A percentile compares a stretch with the other conserved stretches of the same genome.
Evolutionary conservation across 2,797 vertebrate species (phyloP).

Genomic region (Sardinella longiceps): DNA sequence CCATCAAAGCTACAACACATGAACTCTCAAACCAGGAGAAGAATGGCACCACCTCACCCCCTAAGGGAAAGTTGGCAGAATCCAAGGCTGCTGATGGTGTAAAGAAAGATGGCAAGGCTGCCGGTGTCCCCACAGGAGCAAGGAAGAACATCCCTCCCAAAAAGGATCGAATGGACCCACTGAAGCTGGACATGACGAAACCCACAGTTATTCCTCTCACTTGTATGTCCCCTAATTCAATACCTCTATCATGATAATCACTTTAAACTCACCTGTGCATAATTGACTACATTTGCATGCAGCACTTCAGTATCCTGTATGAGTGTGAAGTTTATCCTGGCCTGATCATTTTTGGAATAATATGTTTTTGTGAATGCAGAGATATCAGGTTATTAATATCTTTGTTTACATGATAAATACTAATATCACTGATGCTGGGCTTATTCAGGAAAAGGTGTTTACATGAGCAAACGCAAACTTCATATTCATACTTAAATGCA

Average conservation of each 20-base stretch:
- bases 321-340: too few relatives aligned
- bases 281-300: too few relatives aligned
- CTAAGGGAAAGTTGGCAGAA: slow-evolving; percentile 33
- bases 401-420: too few relatives aligned
- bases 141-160: slow-evolving; percentile 73
- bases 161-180: slow-evolving; percentile 75
- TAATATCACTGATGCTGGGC: too few relatives aligned
- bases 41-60: slow-evolving; percentile 20
- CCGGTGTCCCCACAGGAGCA: slow-evolving; percentile 37
- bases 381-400: too few relatives aligned
- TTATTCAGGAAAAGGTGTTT: too few relatives aligned
- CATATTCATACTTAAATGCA: too few relatives aligned
- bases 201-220: slow-evolving; percentile 63
- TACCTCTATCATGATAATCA: not conserved
- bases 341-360: too few relatives aligned
- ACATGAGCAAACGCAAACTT: too few relatives aligned
- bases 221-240: slow-evolving; percentile 60
- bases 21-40: not conserved
- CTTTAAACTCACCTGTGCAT: too few relatives aligned
- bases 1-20: not conserved
- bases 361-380: too few relatives aligned
- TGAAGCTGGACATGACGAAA: slow-evolving; percentile 77
- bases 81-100: not conserved
- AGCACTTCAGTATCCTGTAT: too few relatives aligned
- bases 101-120: slow-evolving; percentile 31